Percentiles rank a stretch among this genome's conserved stretches.
phyloP scores from a whole-genome alignment of 2,888 invertebrate species.

The Atethmia centrago region DNA sequence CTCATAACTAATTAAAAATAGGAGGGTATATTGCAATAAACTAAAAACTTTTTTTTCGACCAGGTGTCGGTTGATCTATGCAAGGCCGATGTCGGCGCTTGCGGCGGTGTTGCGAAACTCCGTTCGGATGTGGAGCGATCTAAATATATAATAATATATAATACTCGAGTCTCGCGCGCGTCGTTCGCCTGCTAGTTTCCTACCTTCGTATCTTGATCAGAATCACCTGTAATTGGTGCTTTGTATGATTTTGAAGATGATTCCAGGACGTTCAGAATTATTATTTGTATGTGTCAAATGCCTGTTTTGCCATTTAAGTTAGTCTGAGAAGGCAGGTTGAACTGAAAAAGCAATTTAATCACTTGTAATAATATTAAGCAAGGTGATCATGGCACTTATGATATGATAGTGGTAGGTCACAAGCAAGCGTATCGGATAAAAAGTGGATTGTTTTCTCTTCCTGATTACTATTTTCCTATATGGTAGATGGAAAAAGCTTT shows the following conservation, averaged over 20 bases:
- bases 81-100: constrained; percentile 82
- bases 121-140: constrained; percentile 83
- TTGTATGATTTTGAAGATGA: constrained; percentile 5
- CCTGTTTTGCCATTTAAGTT: background rate
- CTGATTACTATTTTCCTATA: no score
- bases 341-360: background rate
- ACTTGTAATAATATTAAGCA: background rate
- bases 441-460: no score
- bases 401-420: background rate
- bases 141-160: constrained; percentile 82
- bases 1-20: background rate
- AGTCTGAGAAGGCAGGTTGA: background rate
- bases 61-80: constrained; percentile 69
- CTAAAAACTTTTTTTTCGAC: constrained; percentile 32
- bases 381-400: background rate
- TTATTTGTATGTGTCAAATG: background rate
- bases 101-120: constrained; percentile 80
- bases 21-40: background rate
- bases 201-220: constrained; percentile 64
- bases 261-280: background rate
- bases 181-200: constrained; percentile 62
- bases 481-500: background rate
- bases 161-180: constrained; percentile 70
- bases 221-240: constrained; percentile 65
- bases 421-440: background rate